Evolutionary conservation across 2,113 vertebrate species (phyloP).

Genomic region (Oncorhynchus keta): DNA sequence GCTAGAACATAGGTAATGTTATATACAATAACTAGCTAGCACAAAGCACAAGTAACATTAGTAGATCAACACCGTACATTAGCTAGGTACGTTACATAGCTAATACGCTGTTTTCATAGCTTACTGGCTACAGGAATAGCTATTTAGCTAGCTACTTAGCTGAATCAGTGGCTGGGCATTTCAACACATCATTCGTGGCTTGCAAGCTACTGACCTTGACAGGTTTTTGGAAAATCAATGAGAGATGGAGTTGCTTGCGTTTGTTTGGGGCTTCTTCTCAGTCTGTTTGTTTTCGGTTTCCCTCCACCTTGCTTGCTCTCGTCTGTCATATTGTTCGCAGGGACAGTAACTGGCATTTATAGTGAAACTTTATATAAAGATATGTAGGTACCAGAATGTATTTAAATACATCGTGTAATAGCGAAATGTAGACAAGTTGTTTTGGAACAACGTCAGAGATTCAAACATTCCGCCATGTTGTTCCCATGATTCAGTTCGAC

Average conservation of each 20-base stretch:
- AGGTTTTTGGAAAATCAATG: neutral
- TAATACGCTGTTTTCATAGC: no score
- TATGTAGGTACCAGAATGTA: neutral
- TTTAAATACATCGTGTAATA: neutral
- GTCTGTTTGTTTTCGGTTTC: slow-evolving; percentile 52
- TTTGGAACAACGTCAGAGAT: neutral
- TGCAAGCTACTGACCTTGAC: slow-evolving; percentile 24
- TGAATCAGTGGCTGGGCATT: neutral
- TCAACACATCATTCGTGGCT: no score
- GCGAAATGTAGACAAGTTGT: neutral
- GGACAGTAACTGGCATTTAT: neutral
- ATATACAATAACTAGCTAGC: no score
- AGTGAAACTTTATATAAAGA: neutral
- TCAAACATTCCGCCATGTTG: slow-evolving; percentile 58
- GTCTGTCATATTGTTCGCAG: neutral
- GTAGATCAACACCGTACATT: neutral
- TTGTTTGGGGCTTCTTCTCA: slow-evolving; percentile 57
- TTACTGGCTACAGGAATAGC: no score
- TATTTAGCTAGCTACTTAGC: no score
- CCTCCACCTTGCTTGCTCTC: neutral
- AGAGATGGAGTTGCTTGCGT: slow-evolving; percentile 25
- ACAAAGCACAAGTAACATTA: neutral
- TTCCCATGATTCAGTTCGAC: slow-evolving; percentile 41
- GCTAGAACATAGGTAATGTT: no score
- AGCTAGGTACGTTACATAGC: no score